Percentiles rank a stretch among this genome's conserved stretches.
These are phyloP conservation scores for Standfussiana lucernea DNA, from an alignment of 2,888 invertebrate genomes.

Conservation along the genomic window DNA sequence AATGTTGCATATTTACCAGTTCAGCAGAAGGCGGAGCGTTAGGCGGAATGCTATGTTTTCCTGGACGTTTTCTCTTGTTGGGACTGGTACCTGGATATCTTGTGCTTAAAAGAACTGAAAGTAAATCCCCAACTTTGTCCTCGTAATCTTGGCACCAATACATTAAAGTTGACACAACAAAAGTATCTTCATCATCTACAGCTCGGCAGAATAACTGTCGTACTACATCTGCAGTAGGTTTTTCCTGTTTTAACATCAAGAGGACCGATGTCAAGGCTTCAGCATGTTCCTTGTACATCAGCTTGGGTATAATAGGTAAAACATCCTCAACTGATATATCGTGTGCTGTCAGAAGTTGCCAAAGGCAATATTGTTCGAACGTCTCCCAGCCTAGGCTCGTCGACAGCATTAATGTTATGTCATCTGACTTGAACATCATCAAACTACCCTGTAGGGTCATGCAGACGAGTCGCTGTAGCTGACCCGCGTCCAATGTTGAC, in stretches of 20 bases:
- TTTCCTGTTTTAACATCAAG: constrained; percentile 97
- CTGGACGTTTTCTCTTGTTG: constrained; percentile 96
- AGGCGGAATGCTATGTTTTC: constrained; percentile 93
- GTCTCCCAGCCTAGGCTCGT: constrained; percentile 98
- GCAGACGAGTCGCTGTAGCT: constrained; percentile 97
- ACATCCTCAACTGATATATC: constrained; percentile 98
- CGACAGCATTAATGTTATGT: constrained; percentile 93
- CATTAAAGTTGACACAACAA: constrained; percentile 97
- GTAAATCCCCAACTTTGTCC: constrained; percentile 95
- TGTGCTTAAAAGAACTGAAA: constrained; percentile 94
- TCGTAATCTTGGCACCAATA: constrained; percentile 98
- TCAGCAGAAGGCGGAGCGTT: constrained; percentile 95
- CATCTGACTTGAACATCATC: constrained; percentile 95
- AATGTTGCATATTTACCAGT: constrained; percentile 88
- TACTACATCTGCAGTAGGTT: constrained; percentile 96
- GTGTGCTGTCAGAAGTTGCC: constrained; percentile 98
- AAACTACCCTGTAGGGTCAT: constrained; percentile 97
- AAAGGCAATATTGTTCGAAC: constrained; percentile 98
- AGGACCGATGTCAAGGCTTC: constrained; percentile 98
- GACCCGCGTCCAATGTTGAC: constrained; percentile 96
- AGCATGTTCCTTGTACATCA: constrained; percentile 96
- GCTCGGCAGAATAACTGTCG: constrained; percentile 95
- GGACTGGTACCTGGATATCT: constrained; percentile 97
- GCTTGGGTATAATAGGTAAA: constrained; percentile 93
- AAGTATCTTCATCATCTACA: constrained; percentile 94